Conservation (phyloP, 2,113 vertebrate species). For the Ascaphus truei region DNA sequence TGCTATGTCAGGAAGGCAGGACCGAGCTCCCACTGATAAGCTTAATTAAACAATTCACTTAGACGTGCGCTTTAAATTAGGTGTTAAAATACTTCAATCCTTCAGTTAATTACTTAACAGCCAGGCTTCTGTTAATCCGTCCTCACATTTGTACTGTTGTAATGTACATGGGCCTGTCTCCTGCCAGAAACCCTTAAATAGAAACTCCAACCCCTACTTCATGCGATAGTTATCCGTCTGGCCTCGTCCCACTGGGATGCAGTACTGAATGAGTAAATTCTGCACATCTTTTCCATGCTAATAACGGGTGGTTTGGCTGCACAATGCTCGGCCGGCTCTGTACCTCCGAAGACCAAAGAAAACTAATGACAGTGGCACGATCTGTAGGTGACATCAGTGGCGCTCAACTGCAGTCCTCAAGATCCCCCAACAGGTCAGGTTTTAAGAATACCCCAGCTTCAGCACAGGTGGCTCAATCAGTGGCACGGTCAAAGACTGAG, state of each 20-base stretch:
- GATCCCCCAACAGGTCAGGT: too few species aligned
- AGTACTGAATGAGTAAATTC: too few species aligned
- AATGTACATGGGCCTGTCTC: not conserved
- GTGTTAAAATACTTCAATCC: constrained; percentile 43
- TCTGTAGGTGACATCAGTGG: too few species aligned
- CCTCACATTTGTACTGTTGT: constrained; percentile 11
- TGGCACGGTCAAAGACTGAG: too few species aligned
- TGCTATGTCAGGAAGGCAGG: constrained; percentile 46
- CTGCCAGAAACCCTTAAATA: not conserved
- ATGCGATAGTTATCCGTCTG: not conserved
- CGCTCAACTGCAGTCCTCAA: too few species aligned
- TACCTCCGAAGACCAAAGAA: too few species aligned
- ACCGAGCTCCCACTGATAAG: constrained; percentile 48
- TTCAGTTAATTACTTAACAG: constrained; percentile 42
- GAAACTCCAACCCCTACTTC: not conserved
- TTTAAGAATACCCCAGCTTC: too few species aligned
- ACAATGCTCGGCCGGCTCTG: too few species aligned
- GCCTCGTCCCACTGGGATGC: not conserved
- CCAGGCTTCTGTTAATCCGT: constrained; percentile 39
- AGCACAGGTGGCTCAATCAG: too few species aligned
- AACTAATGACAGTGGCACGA: too few species aligned
- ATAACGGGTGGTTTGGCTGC: too few species aligned
- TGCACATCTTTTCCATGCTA: too few species aligned
- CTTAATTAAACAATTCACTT: constrained; percentile 60
- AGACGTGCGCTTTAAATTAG: constrained; percentile 25